Base-by-base conservation (phyloP, 2,888 invertebrate species). In the Ceratothoa steindachneri region DNA sequence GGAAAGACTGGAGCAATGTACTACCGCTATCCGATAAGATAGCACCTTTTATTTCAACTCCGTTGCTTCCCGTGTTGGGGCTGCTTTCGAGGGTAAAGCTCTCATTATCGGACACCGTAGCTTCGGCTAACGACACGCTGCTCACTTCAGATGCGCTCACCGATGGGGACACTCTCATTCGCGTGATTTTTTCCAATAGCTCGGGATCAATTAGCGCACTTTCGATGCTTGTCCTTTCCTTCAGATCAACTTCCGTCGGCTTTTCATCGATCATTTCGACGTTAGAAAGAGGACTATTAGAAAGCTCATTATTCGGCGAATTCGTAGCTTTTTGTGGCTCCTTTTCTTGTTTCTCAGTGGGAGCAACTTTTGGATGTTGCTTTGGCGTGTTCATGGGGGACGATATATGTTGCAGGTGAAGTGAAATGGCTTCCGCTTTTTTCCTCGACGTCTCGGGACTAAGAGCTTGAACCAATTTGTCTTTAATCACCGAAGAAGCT, bases 41-140 rank as follows among this genome's bases (percentile, higher is more conserved):
- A 22, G 67, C 76, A 22, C 66, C 71, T 4, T 53, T 67, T 19
- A 72, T 9, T 28, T 24, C 31, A 19, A 41, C 69, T 27, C 73
- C 75, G 30, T 72, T 77, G 41, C 77, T 72, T 7, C 75, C 41
- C 1, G 73, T 30, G 30, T 29, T 30, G 2, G 27, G 15, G 24
- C 71, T 66, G 30, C 71, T 78, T n/a, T 71, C 74, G 22, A 82
- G 70, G 1, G 81, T 81, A 64, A 82, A 81, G 60, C 81, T 82
- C 71, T 83, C 83, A 73, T 82, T 83, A 67, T 83, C 83, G 0
- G 83, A 83, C 19, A 81, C 81, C 0, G 82, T 81, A 1, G 81
- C 82, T 69, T 82, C 83, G 7, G 82, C 81, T 30, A 82, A 66
- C 19, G 82, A 82, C 30, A 81, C 81, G 68, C 81, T 82, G 30